These are phyloP conservation scores for Calidris pygmaea DNA, from an alignment of 2,113 vertebrate species.

Conservation along the genomic window DNA sequence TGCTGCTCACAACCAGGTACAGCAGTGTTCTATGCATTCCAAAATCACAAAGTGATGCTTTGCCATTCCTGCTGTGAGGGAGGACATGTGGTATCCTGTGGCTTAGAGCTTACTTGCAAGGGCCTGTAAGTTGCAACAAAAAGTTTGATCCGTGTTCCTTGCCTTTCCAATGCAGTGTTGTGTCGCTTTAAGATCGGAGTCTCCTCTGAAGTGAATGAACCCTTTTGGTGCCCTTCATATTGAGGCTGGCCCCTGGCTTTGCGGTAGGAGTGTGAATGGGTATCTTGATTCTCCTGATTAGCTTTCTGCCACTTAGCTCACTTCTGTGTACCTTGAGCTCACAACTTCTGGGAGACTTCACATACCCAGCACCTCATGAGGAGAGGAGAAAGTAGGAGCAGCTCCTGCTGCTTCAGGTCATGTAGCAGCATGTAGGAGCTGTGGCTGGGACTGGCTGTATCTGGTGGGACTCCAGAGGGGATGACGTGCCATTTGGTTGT, in stretches of 20 bases:
- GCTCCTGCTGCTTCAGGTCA: background rate
- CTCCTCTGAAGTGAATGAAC: background rate
- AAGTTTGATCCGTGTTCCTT: background rate
- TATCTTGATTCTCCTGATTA: background rate
- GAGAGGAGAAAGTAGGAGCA: background rate
- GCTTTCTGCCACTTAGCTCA: background rate
- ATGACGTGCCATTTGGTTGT: background rate
- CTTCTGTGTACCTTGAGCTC: background rate
- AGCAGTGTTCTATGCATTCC: background rate
- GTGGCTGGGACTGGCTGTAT: background rate
- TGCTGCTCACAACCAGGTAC: background rate
- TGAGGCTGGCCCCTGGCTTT: background rate
- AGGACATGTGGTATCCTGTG: background rate
- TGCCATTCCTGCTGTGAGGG: background rate
- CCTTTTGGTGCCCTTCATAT: background rate
- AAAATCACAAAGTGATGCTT: background rate
- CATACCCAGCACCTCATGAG: fast-evolving
- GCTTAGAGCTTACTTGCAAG: background rate
- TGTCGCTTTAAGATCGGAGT: background rate
- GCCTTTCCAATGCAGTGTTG: background rate
- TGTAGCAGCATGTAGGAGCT: background rate
- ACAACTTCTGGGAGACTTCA: background rate
- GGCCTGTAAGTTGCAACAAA: background rate
- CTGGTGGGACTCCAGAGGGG: background rate
- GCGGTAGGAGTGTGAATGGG: background rate